Percentiles rank a stretch among this genome's conserved stretches.
Conservation (phyloP, 2,797 vertebrate species). For the Lepus townsendii region DNA sequence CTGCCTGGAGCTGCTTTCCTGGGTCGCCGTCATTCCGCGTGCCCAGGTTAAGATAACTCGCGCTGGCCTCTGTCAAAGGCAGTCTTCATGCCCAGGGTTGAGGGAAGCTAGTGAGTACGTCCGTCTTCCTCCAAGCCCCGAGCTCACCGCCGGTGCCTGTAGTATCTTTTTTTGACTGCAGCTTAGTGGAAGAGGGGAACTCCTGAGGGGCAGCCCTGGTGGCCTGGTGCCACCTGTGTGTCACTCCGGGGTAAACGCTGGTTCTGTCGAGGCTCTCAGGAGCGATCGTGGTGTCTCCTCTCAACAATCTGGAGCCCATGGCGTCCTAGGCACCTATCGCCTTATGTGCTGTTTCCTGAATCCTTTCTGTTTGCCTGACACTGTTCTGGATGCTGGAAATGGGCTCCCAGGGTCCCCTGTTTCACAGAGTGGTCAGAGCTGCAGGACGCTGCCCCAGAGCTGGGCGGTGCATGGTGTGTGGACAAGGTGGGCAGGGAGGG, state of each 20-base stretch:
- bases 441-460: not conserved
- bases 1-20: not conserved
- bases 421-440: too few species aligned
- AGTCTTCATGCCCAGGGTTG: constrained; percentile 5
- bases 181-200: not conserved
- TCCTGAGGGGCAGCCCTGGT: not conserved
- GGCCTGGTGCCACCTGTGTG: not conserved
- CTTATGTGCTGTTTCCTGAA: not conserved
- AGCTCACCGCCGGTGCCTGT: not conserved
- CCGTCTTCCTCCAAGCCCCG: not conserved
- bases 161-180: not conserved
- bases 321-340: not conserved
- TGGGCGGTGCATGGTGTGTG: not conserved
- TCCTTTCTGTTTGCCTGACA: not conserved
- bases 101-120: not conserved
- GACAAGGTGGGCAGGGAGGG: not conserved
- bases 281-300: not conserved
- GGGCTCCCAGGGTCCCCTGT: too few species aligned
- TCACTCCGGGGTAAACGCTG: not conserved
- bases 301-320: not conserved
- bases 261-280: not conserved
- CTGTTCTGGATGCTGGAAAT: not conserved
- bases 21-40: constrained; percentile 50
- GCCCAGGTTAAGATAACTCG: constrained; percentile 10
- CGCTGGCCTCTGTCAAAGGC: constrained; percentile 13